Conservation (phyloP, 2,888 invertebrate genomes). For the Lithodes maja region DNA sequence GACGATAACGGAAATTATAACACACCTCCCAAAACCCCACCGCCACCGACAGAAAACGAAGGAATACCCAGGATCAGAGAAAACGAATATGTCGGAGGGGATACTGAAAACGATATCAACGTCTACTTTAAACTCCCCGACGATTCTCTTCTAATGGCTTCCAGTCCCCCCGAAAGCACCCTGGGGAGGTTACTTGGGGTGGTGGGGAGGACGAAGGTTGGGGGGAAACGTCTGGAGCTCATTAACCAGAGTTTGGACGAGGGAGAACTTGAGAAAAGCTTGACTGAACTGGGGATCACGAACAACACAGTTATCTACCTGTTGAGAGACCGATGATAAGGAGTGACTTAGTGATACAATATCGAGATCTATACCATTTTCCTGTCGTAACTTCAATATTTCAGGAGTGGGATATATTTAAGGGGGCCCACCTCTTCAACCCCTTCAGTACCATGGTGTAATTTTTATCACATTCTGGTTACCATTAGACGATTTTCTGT, state of each 20-base stretch:
- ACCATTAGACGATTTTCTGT: too few species aligned
- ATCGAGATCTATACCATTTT: too few species aligned
- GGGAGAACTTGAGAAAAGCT: slow-evolving; percentile 21
- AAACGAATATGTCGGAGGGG: neutral
- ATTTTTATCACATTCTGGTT: too few species aligned
- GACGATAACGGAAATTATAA: too few species aligned
- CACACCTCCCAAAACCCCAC: neutral
- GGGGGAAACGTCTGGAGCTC: slow-evolving; percentile 24
- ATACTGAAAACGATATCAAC: slow-evolving; percentile 37
- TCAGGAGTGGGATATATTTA: too few species aligned
- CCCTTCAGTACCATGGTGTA: too few species aligned
- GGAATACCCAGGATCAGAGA: neutral
- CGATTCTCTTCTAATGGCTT: slow-evolving; percentile 33
- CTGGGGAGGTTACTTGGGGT: slow-evolving; percentile 32
- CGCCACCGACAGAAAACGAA: neutral
- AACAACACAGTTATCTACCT: slow-evolving; percentile 52
- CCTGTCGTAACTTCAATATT: too few species aligned
- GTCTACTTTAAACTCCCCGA: slow-evolving; percentile 58
- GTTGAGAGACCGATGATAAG: slow-evolving; percentile 5
- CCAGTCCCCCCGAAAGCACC: slow-evolving; percentile 27
- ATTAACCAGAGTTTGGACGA: slow-evolving; percentile 6
- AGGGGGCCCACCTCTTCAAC: too few species aligned
- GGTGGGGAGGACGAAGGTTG: slow-evolving; percentile 22
- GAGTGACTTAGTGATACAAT: neutral
- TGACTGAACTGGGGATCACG: slow-evolving; percentile 38